These are phyloP conservation scores for Sebastes diaconus DNA, from an alignment of 2,797 vertebrate species.

Conservation along the genomic window DNA sequence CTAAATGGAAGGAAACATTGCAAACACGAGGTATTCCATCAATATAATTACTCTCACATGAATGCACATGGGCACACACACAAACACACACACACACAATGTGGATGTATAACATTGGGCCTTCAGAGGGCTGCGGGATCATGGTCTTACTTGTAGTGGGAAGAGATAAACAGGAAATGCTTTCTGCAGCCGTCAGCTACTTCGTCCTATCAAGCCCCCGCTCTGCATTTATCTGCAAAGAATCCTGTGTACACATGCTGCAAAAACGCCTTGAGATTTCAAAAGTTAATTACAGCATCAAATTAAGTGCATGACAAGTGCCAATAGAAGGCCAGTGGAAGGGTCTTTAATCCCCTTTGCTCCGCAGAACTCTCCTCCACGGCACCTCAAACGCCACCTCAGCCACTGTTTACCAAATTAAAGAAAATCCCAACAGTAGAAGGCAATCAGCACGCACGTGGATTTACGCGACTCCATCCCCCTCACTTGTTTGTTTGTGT, in stretches of 20 bases:
- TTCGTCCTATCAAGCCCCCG: conserved; percentile 31
- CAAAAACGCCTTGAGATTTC: conserved; percentile 71
- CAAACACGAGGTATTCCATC: conserved; percentile 57
- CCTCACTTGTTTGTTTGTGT: conserved; percentile 73
- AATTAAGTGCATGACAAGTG: conserved; percentile 77
- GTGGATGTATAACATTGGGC: conserved; percentile 42
- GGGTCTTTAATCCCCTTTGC: conserved; percentile 70
- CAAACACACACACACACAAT: not conserved
- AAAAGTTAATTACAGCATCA: conserved; percentile 81
- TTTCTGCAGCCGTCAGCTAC: conserved; percentile 52
- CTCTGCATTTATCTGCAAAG: conserved; percentile 59
- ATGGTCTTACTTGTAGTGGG: conserved; percentile 40
- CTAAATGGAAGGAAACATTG: conserved; percentile 43
- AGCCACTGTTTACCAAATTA: conserved; percentile 71
- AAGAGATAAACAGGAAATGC: conserved; percentile 58
- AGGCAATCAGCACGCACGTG: conserved; percentile 73
- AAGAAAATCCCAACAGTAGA: conserved; percentile 68
- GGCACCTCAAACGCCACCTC: conserved; percentile 60
- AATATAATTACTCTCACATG: conserved; percentile 55
- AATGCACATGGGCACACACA: conserved; percentile 17
- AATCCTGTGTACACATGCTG: conserved; percentile 49
- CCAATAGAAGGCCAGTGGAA: conserved; percentile 62
- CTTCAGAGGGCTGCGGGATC: conserved; percentile 38
- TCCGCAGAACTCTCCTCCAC: conserved; percentile 42
- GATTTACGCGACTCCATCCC: conserved; percentile 66